Conservation (phyloP, 1,140 invertebrate species). For the Tigriopus japonicus region DNA sequence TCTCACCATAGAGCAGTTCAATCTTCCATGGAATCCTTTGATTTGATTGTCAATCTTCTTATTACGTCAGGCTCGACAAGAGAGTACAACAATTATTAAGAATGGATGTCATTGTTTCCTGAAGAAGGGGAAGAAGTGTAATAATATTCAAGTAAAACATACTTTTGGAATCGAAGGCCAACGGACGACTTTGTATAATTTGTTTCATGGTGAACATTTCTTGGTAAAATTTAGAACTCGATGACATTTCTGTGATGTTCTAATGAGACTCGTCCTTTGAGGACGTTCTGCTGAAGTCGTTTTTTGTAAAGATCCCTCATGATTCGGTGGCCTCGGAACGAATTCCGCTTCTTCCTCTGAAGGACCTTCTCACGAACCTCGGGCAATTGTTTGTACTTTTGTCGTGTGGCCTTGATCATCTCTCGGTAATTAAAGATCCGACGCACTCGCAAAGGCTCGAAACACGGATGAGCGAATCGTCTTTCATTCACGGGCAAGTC, state of each 20-base stretch:
- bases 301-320: background rate
- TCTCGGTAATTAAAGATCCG: background rate
- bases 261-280: background rate
- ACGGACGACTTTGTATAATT: too few relatives aligned
- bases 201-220: too few relatives aligned
- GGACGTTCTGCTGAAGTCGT: background rate
- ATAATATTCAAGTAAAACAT: too few relatives aligned
- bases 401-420: background rate
- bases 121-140: too few relatives aligned
- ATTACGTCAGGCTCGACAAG: too few relatives aligned
- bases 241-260: too few relatives aligned
- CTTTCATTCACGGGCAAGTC: background rate
- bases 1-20: slow-evolving; percentile 8
- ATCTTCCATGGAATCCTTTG: background rate
- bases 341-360: slow-evolving; percentile 8
- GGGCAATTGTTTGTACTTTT: background rate
- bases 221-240: too few relatives aligned
- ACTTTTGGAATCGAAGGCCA: too few relatives aligned
- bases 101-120: too few relatives aligned
- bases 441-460: background rate
- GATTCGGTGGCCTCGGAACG: background rate
- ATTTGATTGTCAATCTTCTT: too few relatives aligned
- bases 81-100: too few relatives aligned
- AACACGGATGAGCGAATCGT: background rate
- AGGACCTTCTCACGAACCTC: background rate